phyloP scores from a whole-genome alignment of 2,797 vertebrate species.

The Pseudocheirus occidentalis region DNA sequence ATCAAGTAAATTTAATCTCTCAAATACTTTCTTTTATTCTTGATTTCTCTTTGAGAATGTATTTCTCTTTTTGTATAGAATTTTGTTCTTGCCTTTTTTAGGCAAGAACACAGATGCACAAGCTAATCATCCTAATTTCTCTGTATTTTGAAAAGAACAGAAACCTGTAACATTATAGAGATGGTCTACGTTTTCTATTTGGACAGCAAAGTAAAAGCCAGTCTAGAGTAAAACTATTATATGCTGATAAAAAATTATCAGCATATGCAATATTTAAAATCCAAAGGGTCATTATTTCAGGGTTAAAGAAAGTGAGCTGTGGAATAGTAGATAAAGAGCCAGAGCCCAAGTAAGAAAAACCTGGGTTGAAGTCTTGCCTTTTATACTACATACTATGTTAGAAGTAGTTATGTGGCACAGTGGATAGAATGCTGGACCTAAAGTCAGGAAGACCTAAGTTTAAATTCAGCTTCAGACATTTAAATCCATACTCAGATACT shows the following conservation, averaged over 20 bases:
- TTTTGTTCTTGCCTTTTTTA: too few relatives aligned
- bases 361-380: neutral
- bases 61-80: slow-evolving; percentile 11
- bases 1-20: slow-evolving; percentile 23
- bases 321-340: neutral
- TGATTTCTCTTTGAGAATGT: slow-evolving; percentile 23
- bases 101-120: neutral
- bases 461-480: neutral
- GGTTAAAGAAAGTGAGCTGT: neutral
- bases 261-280: slow-evolving; percentile 8
- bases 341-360: neutral
- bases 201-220: neutral
- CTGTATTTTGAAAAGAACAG: slow-evolving; percentile 1
- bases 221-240: neutral
- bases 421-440: neutral
- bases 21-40: slow-evolving; percentile 1
- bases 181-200: neutral
- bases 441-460: neutral
- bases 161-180: neutral
- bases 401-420: neutral
- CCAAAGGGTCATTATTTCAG: slow-evolving; percentile 22
- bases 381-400: neutral
- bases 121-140: slow-evolving; percentile 2
- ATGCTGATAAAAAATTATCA: too few relatives aligned
- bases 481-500: neutral